Percentiles rank a stretch among this genome's conserved stretches.
phyloP scores from a whole-genome alignment of 2,888 invertebrate genomes.

The Chymomyza caudatula region DNA sequence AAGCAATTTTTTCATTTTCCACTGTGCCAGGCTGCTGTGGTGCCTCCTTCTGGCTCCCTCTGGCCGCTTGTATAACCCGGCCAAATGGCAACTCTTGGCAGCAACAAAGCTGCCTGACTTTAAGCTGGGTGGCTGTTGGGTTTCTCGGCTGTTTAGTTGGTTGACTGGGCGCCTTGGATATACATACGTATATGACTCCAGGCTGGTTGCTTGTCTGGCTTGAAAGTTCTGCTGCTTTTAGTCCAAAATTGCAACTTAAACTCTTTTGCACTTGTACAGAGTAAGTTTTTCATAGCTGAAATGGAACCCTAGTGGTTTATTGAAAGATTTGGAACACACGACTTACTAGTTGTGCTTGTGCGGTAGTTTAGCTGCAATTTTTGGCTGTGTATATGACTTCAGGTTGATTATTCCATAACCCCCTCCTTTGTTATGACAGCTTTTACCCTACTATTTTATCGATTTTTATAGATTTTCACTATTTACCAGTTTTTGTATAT shows the following conservation, averaged over 20 bases:
- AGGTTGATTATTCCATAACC: too few species aligned
- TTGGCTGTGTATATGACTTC: too few species aligned
- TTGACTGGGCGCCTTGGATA: background rate
- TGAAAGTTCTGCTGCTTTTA: background rate
- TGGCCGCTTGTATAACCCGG: background rate
- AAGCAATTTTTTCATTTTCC: constrained; percentile 10
- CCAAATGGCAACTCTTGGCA: background rate
- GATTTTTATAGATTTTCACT: too few species aligned
- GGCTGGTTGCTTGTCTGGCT: background rate
- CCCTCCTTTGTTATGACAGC: too few species aligned
- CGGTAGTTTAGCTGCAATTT: too few species aligned
- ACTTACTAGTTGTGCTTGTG: too few species aligned
- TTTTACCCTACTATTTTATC: too few species aligned
- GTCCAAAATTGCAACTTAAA: background rate
- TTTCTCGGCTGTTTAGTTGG: background rate
- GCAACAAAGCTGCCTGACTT: background rate
- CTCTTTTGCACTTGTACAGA: background rate
- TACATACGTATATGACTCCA: background rate
- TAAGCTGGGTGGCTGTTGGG: background rate
- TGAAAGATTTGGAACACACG: background rate
- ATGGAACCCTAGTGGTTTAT: background rate
- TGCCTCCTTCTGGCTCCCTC: too few species aligned
- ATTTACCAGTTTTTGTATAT: too few species aligned
- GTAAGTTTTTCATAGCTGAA: background rate
- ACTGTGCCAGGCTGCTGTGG: background rate